These are phyloP conservation scores for Spinibarbus caldwelli DNA, from an alignment of 2,797 vertebrate species.

Conservation along the genomic window DNA sequence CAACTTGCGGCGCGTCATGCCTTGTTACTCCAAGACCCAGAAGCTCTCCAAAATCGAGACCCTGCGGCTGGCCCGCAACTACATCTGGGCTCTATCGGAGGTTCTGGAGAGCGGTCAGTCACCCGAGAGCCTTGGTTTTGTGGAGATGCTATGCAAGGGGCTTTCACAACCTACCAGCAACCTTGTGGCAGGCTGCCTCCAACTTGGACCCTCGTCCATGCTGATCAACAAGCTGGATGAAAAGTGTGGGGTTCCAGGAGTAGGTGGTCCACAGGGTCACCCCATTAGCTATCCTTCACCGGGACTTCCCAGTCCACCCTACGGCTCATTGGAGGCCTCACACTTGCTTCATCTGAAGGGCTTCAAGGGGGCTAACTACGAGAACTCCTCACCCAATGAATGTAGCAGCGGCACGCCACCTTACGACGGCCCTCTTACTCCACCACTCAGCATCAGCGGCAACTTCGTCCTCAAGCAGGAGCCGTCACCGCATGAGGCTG, in stretches of 20 bases:
- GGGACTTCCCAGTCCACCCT: slow-evolving; percentile 94
- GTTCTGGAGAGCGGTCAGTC: slow-evolving; percentile 91
- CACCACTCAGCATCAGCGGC: slow-evolving; percentile 92
- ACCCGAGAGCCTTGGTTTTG: slow-evolving; percentile 87
- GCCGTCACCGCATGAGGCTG: slow-evolving; percentile 85
- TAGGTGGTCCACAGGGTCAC: slow-evolving; percentile 72
- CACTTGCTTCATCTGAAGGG: slow-evolving; percentile 92
- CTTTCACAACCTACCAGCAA: slow-evolving; percentile 98
- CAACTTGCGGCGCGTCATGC: slow-evolving; percentile 91
- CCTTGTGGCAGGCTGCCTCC: slow-evolving; percentile 93
- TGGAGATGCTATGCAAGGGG: slow-evolving; percentile 97
- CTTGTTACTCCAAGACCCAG: slow-evolving; percentile 98
- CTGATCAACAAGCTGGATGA: slow-evolving; percentile 87
- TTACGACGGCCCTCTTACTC: slow-evolving; percentile 93
- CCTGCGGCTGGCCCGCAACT: slow-evolving; percentile 91
- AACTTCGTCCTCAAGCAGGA: slow-evolving; percentile 96
- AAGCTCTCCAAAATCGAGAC: slow-evolving; percentile 98
- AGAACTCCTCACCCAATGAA: slow-evolving; percentile 84
- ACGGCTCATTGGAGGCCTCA: slow-evolving; percentile 88
- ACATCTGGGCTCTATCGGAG: slow-evolving; percentile 98
- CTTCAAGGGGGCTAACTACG: slow-evolving; percentile 85
- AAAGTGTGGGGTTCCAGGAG: slow-evolving; percentile 78
- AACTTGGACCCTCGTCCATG: slow-evolving; percentile 84
- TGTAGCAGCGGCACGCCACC: slow-evolving; percentile 84
- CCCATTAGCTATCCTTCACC: slow-evolving; percentile 90